These are phyloP conservation scores for Oasisia sp. DNA, from an alignment of 2,888 invertebrate genomes.

Conservation along the genomic window DNA sequence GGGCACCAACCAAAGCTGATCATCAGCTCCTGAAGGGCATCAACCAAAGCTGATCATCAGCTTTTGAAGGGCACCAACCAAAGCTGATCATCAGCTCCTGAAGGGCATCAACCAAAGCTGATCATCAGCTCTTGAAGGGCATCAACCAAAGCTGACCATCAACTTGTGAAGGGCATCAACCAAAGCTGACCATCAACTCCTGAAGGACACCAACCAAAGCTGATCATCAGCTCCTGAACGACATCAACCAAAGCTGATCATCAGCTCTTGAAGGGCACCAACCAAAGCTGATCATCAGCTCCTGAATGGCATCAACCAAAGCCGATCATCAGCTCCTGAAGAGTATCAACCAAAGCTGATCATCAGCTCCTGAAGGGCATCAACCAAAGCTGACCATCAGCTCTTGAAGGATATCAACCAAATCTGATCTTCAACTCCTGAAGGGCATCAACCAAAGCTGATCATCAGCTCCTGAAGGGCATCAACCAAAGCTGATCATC, in stretches of 20 bases:
- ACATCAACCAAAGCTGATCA: not conserved
- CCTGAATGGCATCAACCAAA: not conserved
- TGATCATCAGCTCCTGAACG: not conserved
- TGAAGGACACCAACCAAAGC: not conserved
- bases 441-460: not conserved
- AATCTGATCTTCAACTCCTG: not conserved
- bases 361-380: not conserved
- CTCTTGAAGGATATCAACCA: not conserved
- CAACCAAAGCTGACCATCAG: not conserved
- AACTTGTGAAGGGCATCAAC: not conserved
- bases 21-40: too few species aligned
- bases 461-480: not conserved
- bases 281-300: not conserved
- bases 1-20: too few species aligned
- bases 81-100: too few species aligned
- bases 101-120: too few species aligned
- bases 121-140: too few species aligned
- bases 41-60: too few species aligned
- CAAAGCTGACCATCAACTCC: not conserved
- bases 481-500: not conserved
- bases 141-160: not conserved
- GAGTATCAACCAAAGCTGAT: not conserved
- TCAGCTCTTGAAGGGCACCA: not conserved
- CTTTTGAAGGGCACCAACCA: too few species aligned
- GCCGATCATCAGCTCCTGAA: not conserved